phyloP scores from a whole-genome alignment of 2,113 vertebrate species.

The Oenanthe oenanthe region DNA sequence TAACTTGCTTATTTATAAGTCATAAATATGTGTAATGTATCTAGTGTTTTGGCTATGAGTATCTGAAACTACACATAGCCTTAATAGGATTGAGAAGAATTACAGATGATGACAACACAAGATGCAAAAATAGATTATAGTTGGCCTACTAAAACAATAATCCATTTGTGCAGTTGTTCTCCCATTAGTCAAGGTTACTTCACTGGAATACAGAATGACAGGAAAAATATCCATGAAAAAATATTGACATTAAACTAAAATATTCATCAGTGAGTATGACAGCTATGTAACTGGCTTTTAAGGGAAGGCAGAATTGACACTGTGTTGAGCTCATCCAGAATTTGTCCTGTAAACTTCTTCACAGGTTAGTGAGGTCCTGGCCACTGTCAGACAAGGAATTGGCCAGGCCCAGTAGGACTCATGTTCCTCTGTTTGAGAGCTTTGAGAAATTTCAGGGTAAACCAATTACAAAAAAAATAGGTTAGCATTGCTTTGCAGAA shows the following conservation, averaged over 20 bases:
- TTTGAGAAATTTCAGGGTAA: not conserved
- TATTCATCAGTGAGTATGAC: not conserved
- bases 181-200: conserved; percentile 73
- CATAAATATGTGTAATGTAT: not conserved
- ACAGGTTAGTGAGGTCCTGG: not conserved
- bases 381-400: not conserved
- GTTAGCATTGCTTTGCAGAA: not conserved
- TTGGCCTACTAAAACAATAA: conserved; percentile 71
- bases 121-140: conserved; percentile 70
- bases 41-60: not conserved
- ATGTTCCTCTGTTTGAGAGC: not conserved
- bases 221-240: not conserved
- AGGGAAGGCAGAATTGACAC: not conserved
- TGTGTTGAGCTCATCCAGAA: not conserved
- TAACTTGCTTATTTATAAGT: not conserved
- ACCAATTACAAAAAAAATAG: not conserved
- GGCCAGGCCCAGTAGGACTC: not conserved
- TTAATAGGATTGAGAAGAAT: conserved; percentile 79
- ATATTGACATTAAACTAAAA: not conserved
- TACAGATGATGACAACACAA: conserved; percentile 76
- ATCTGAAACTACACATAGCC: conserved; percentile 18
- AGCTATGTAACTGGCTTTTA: not conserved
- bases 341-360: not conserved
- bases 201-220: not conserved
- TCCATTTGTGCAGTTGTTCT: conserved; percentile 51